phyloP scores from a whole-genome alignment of 2,113 vertebrate species.

The Tapirus terrestris region DNA sequence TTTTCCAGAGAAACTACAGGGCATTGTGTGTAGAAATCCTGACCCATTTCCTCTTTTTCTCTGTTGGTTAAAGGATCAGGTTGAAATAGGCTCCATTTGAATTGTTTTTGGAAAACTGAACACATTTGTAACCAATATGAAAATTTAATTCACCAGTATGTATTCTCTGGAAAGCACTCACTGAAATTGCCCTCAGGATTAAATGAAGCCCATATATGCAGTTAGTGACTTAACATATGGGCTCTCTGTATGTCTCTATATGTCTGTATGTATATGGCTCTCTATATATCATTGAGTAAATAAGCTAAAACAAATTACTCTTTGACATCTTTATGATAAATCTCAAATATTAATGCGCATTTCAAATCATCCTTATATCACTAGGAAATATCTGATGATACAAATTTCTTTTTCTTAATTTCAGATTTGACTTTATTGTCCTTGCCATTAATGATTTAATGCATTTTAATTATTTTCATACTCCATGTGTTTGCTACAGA shows the following conservation, averaged over 20 bases:
- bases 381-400: neutral
- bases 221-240: neutral
- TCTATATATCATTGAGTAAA: slow-evolving; percentile 34
- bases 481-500: neutral
- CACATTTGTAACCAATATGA: neutral
- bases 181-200: slow-evolving; percentile 42
- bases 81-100: neutral
- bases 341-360: accelerated
- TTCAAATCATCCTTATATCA: slow-evolving; percentile 35
- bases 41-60: neutral
- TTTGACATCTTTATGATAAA: slow-evolving; percentile 33
- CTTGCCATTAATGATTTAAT: slow-evolving; percentile 63
- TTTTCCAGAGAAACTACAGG: neutral
- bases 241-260: neutral
- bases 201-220: slow-evolving; percentile 40
- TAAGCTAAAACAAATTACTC: slow-evolving; percentile 32
- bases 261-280: neutral
- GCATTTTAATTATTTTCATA: slow-evolving; percentile 42
- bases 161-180: slow-evolving; percentile 73
- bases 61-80: neutral
- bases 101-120: slow-evolving; percentile 38
- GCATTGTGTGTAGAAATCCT: neutral
- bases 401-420: slow-evolving; percentile 41
- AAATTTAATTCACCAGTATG: slow-evolving; percentile 57
- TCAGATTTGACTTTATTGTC: slow-evolving; percentile 43